A percentile compares a stretch with the other conserved stretches of the same genome.
phyloP scores from a whole-genome alignment of 2,797 vertebrate species.

The Varecia variegata region DNA sequence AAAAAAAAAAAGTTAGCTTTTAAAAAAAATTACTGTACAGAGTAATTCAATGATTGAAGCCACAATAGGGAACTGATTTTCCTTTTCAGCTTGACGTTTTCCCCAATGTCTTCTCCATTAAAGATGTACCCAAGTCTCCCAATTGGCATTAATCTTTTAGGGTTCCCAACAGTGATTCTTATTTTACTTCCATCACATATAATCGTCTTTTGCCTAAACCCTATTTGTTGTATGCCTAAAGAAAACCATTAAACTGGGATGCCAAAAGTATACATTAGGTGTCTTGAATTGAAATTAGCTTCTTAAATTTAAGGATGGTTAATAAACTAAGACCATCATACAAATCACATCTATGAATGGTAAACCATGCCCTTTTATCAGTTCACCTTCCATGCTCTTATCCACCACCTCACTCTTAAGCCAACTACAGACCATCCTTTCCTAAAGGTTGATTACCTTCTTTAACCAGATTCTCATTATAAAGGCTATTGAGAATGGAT shows the following conservation, averaged over 20 bases:
- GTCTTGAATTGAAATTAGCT: neutral
- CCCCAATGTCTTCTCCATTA: neutral
- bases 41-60: neutral
- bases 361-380: neutral
- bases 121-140: neutral
- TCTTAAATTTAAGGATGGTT: neutral
- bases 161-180: neutral
- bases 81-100: neutral
- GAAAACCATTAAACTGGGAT: neutral
- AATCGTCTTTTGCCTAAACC: neutral
- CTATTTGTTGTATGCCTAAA: neutral
- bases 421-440: neutral
- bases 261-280: neutral
- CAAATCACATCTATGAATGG: neutral
- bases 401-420: neutral
- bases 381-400: neutral
- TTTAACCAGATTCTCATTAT: constrained; percentile 98
- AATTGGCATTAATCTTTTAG: neutral
- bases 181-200: neutral
- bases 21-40: neutral
- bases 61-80: neutral
- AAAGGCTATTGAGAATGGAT: constrained; percentile 96
- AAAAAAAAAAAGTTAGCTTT: neutral
- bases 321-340: neutral
- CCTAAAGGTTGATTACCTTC: constrained; percentile 88